These are phyloP conservation scores for Perca schrenkii DNA, from an alignment of 2,113 vertebrate genomes.

Conservation along the genomic window DNA sequence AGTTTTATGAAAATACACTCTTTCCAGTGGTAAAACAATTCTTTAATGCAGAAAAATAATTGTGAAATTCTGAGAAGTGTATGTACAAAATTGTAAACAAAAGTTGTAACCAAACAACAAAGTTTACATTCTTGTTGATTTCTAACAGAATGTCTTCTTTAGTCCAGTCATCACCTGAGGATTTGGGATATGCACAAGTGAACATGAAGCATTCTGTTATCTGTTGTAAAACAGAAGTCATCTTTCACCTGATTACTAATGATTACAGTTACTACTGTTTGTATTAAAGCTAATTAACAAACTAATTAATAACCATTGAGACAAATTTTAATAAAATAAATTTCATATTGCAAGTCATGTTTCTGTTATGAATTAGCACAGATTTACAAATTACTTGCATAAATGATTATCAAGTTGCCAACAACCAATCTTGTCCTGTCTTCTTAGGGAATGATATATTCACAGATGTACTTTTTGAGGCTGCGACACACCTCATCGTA, in stretches of 20 bases:
- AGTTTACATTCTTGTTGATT: constrained; percentile 31
- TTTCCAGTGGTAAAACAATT: no score
- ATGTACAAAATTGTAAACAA: neutral
- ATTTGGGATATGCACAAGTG: neutral
- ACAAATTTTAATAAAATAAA: neutral
- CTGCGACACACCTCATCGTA: constrained; percentile 91
- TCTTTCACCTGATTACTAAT: neutral
- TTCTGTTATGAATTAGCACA: constrained; percentile 4
- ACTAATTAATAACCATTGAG: neutral
- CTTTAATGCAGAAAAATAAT: neutral
- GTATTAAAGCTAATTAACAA: neutral
- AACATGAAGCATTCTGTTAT: neutral
- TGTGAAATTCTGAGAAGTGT: neutral
- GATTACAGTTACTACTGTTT: neutral
- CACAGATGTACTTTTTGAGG: constrained; percentile 94
- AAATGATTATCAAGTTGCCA: constrained; percentile 27
- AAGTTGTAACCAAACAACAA: neutral
- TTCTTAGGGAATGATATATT: constrained; percentile 92
- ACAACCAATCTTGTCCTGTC: constrained; percentile 1
- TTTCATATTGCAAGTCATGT: neutral
- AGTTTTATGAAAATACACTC: no score
- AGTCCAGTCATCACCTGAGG: neutral
- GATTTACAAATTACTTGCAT: constrained; percentile 16
- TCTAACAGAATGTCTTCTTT: constrained; percentile 5
- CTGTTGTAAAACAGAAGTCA: neutral